Evolutionary conservation across 1,140 invertebrate species (phyloP).

Genomic region (Leptoteleia sp.): DNA sequence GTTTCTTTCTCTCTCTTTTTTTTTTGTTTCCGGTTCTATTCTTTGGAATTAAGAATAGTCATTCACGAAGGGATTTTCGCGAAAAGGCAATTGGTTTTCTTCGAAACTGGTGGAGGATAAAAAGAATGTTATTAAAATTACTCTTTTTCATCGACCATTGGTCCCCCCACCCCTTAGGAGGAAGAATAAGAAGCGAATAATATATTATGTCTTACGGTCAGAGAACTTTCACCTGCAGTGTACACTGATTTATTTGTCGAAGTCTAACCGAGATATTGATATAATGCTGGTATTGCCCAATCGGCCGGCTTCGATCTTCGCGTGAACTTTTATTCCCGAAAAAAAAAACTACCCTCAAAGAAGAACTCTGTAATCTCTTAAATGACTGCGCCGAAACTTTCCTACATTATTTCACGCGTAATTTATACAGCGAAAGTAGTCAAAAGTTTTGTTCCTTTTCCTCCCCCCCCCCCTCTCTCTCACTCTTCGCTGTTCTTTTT

Average conservation of each 20-base stretch:
- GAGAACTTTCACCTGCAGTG: constrained; percentile 3
- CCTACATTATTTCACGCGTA: constrained; percentile 53
- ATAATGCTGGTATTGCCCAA: neutral
- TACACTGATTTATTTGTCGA: constrained; percentile 7
- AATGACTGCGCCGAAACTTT: constrained; percentile 49
- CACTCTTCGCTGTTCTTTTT: constrained; percentile 7
- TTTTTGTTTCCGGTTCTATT: no score
- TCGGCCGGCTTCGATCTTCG: neutral
- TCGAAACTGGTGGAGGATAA: no score
- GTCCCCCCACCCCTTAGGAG: no score
- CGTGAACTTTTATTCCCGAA: constrained; percentile 22
- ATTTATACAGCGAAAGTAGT: constrained; percentile 41
- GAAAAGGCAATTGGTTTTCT: no score
- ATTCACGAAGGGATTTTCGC: no score
- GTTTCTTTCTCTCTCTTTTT: no score
- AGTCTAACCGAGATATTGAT: constrained; percentile 8
- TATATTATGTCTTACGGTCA: neutral
- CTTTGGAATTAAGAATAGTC: constrained; percentile 15
- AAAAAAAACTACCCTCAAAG: constrained; percentile 15
- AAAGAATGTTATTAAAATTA: no score
- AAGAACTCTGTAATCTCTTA: constrained; percentile 39
- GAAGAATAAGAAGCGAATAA: no score
- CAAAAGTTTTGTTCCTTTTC: constrained; percentile 22
- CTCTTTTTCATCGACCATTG: no score
- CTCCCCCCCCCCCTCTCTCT: no score